phyloP scores from a whole-genome alignment of 2,113 vertebrate species.

The Hylia prasina region DNA sequence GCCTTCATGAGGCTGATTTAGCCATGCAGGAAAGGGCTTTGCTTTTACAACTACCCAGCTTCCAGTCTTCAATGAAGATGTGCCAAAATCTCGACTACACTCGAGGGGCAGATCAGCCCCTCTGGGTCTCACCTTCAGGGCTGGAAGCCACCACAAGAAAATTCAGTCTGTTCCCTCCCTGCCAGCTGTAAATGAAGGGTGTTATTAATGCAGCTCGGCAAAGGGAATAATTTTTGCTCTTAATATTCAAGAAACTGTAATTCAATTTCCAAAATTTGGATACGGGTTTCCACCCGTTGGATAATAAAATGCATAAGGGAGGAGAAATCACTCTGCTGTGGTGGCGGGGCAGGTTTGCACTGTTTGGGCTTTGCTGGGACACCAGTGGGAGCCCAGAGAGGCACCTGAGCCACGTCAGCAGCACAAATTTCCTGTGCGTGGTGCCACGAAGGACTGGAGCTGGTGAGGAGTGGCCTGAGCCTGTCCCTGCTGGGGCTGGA shows the following conservation, averaged over 20 bases:
- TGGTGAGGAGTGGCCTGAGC: background rate
- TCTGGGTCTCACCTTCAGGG: background rate
- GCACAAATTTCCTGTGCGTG: background rate
- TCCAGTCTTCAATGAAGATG: too few relatives aligned
- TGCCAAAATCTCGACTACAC: too few relatives aligned
- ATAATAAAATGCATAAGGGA: background rate
- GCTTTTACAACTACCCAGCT: too few relatives aligned
- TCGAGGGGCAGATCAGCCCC: background rate
- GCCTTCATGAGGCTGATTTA: too few relatives aligned
- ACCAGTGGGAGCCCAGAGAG: background rate
- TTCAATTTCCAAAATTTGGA: constrained; percentile 23
- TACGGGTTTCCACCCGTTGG: background rate
- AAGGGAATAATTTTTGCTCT: background rate
- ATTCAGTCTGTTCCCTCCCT: background rate
- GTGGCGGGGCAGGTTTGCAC: background rate
- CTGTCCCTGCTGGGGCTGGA: background rate
- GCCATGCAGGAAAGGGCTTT: too few relatives aligned
- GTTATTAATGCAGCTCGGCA: background rate
- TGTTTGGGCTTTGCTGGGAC: background rate
- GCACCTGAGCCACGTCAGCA: rapidly evolving
- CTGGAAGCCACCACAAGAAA: background rate
- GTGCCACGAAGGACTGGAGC: rapidly evolving
- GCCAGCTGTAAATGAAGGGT: background rate
- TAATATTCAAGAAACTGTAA: constrained; percentile 10
- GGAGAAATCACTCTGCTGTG: background rate